These are phyloP conservation scores for Gasterosteus nipponicus DNA, from an alignment of 2,113 vertebrate species.

Conservation along the genomic window DNA sequence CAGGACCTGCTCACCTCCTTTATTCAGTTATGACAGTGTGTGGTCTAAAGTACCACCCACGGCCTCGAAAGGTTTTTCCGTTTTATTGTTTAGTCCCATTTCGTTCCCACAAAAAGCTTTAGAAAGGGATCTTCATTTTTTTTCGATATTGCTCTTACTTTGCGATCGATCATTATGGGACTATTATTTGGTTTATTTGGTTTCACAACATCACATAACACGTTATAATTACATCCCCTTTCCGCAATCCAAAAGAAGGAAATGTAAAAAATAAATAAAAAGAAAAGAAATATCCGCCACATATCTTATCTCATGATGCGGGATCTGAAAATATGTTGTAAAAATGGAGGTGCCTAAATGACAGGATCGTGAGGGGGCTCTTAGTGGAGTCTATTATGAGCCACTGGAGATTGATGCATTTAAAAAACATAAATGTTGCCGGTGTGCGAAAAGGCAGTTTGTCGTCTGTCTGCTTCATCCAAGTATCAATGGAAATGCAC, in stretches of 20 bases:
- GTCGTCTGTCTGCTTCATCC: conserved; percentile 25
- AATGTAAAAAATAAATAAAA: background rate
- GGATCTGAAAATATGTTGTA: background rate
- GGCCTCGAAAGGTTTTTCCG: conserved; percentile 15
- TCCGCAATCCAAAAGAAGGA: background rate
- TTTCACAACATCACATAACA: background rate
- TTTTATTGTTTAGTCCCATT: conserved; percentile 30
- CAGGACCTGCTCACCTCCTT: conserved; percentile 70
- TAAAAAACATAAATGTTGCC: conserved; percentile 28
- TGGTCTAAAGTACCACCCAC: conserved; percentile 48
- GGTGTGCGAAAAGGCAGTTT: conserved; percentile 42
- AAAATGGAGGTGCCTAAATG: conserved; percentile 1
- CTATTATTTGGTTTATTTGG: background rate
- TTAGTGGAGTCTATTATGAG: conserved; percentile 19
- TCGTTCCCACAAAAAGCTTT: background rate
- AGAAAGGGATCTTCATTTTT: background rate
- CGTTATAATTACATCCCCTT: background rate
- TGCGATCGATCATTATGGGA: background rate
- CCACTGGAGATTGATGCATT: conserved; percentile 1
- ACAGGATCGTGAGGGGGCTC: background rate
- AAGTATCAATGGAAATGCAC: conserved; percentile 37
- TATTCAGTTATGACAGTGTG: conserved; percentile 67
- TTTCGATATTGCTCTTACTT: background rate
- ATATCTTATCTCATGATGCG: background rate
- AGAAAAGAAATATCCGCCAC: background rate